Percentiles rank a stretch among this genome's conserved stretches.
These are phyloP conservation scores for Actias luna DNA, from an alignment of 2,888 invertebrate genomes.

Conservation along the genomic window DNA sequence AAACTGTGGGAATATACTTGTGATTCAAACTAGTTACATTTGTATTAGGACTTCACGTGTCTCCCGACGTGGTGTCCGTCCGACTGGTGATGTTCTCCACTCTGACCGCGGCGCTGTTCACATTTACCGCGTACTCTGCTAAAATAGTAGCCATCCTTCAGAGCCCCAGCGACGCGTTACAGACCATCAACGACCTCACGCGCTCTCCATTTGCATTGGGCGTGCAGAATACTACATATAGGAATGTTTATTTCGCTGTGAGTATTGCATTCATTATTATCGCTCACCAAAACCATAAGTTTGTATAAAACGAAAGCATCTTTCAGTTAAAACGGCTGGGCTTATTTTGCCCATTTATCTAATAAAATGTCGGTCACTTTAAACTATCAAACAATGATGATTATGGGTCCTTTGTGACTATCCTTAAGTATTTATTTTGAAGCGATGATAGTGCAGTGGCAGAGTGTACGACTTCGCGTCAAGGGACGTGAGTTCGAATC, in stretches of 20 bases:
- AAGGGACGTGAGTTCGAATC: too few relatives aligned
- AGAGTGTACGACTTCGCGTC: too few relatives aligned
- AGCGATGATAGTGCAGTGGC: too few relatives aligned
- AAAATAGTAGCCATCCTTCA: constrained; percentile 84
- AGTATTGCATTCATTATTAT: constrained; percentile 19
- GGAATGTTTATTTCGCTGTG: constrained; percentile 80
- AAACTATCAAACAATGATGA: too few relatives aligned
- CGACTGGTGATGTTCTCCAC: constrained; percentile 80
- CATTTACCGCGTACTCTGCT: constrained; percentile 85
- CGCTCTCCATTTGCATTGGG: constrained; percentile 80
- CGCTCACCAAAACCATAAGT: not conserved
- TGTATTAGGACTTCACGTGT: constrained; percentile 65
- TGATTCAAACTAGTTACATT: not conserved
- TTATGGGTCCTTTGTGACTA: too few relatives aligned
- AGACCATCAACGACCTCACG: constrained; percentile 77
- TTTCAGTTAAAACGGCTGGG: too few relatives aligned
- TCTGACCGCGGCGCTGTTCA: constrained; percentile 79
- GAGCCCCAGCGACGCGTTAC: constrained; percentile 82
- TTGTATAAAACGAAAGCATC: not conserved
- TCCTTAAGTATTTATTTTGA: too few relatives aligned
- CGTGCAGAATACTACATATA: constrained; percentile 83
- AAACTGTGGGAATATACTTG: too few relatives aligned
- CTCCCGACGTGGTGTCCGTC: constrained; percentile 71
- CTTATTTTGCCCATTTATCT: too few relatives aligned
- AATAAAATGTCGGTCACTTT: too few relatives aligned